Evolutionary conservation across 2,888 invertebrate species (phyloP), one percentile per base, ranked within the genome.

Genomic region (Parasteatoda lunata): DNA sequence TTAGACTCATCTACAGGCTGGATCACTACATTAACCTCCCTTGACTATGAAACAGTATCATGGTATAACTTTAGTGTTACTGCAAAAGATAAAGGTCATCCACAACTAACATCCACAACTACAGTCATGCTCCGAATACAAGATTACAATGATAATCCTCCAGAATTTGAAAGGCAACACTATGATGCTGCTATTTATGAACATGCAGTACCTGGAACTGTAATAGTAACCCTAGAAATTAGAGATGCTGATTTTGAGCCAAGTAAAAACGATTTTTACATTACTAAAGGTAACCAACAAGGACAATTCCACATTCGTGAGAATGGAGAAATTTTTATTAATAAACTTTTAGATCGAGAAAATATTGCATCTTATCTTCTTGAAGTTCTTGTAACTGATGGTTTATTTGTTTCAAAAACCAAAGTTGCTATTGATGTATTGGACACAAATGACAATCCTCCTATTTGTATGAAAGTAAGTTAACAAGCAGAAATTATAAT

Each of bases 121-220:
- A 94, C 95, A 75, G 95, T 98, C 0, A 93, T 95, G 75, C 94
- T 98, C 81, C 94, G 95, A 84, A 93, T 98, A 11, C 94, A 95
- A 89, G 98, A 98, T 93, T 96, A 96, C 92, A 98, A 98, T 92
- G 98, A 98, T 92, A 97, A 97, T 92, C 95, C 97, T 49, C 96
- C 97, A 0, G 92, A 93, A 47, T 97, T 98, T 93, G 91, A 95
- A 96, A 3, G 98, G 97, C 5, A 97, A 96, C 97, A 95, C 98
- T 89, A 88, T 81, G 88, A 89, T 66, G 88, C 83, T 65, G 77
- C 92, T 79, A 95, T 96, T 0, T 94, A 94, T 90, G 96, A 97
- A 92, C 95, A 96, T 90, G 95, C 96, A 5, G 91, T 95, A 49
- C 95, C 96, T 47, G 94, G 96, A 4, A 96, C 96, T 0, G 95